Evolutionary conservation across 2,888 invertebrate species (phyloP).

Genomic region (Iselma pallidipennis): DNA sequence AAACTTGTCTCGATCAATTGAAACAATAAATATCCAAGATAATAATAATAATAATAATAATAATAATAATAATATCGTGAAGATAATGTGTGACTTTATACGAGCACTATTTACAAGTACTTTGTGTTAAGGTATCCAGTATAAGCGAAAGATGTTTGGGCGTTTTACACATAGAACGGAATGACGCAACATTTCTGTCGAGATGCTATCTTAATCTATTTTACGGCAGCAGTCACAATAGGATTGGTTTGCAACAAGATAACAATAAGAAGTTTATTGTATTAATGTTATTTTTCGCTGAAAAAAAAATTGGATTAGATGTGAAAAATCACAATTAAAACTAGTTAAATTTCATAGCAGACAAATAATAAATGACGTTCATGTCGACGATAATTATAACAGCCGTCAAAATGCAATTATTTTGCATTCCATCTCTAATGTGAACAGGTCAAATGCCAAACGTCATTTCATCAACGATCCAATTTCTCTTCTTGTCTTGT

Average conservation of each 20-base stretch:
- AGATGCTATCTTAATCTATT: conserved; percentile 38
- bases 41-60: neutral
- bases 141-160: conserved; percentile 28
- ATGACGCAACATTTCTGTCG: conserved; percentile 39
- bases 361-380: neutral
- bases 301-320: no score
- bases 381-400: neutral
- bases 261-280: conserved; percentile 1
- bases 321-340: no score
- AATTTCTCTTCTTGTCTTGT: conserved; percentile 13
- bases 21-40: neutral
- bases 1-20: neutral
- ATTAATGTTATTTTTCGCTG: neutral
- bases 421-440: conserved; percentile 1
- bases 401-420: neutral
- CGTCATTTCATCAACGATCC: conserved; percentile 25
- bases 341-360: no score
- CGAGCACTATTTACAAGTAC: conserved; percentile 19
- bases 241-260: conserved; percentile 5
- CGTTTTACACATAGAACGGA: conserved; percentile 22
- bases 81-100: neutral
- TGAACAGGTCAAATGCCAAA: conserved; percentile 23
- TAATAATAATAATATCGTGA: neutral
- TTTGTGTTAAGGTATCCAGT: conserved; percentile 18
- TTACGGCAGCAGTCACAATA: conserved; percentile 31